Base-by-base conservation (phyloP, 2,888 invertebrate species). In the Alloscopus bannaensis region DNA sequence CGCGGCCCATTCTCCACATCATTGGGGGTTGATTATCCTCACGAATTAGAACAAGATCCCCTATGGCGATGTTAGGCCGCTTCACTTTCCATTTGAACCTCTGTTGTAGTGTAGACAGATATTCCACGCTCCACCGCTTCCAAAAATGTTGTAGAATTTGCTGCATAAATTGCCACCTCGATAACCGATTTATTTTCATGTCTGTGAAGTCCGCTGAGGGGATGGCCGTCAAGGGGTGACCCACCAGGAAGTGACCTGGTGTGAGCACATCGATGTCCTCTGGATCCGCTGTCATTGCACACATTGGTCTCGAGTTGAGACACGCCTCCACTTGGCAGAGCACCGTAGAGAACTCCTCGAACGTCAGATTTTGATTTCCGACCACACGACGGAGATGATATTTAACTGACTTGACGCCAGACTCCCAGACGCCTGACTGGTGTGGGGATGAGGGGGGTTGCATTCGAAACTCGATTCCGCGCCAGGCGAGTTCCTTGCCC, bases 361-460 rank as follows among this genome's bases (percentile, higher is more conserved):
- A 87, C 0, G 87, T 87, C 1, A 86, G 55, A 3, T 47, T 80
- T 11, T 80, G 24, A 1, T 84, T 81, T 0, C 86, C 86, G 2
- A 88, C 50, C 0, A 87, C 83, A 20, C 87, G 72, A 18, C 86
- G 11, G 11, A 65, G 20, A 22, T 65, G 65, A 11, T 2, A 84
- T 80, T 88, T 88, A 0, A 86, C 78, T 0, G 86, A 86, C 55
- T 87, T 87, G 0, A 88, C 87, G 1, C 86, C 86, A 1, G 87
- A 86, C 73, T 88, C 87, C 87, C 87, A 88, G 2, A 88, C 59
- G 0, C 87, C 87, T 1, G 88, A 87, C 47, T 87, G 87, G 68
- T 88, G 87, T 1, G 87, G 87, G 2, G 87, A 84, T 29, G 73
- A 75, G 3, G 87, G 87, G 3, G 88, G 87, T 20, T 84, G 87